These are phyloP conservation scores for Volucella zonaria DNA, from an alignment of 2,888 invertebrate genomes.

Conservation along the genomic window DNA sequence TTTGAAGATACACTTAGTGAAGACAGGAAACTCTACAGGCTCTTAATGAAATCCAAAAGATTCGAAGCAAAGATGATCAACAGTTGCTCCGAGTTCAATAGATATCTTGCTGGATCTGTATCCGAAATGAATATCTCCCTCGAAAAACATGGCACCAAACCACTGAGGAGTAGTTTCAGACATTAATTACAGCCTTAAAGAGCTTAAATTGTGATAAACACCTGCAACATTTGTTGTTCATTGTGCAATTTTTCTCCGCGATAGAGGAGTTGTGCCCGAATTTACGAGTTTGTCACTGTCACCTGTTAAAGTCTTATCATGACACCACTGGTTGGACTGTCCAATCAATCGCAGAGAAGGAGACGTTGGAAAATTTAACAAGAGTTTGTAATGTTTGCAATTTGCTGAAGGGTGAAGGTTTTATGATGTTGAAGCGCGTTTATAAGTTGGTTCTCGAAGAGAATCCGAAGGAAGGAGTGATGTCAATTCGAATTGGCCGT, in stretches of 20 bases:
- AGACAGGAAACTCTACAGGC: conserved; percentile 79
- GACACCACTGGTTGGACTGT: conserved; percentile 78
- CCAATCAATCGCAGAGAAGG: conserved; percentile 69
- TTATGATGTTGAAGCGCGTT: conserved; percentile 84
- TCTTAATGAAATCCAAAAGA: conserved; percentile 91
- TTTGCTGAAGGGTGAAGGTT: conserved; percentile 84
- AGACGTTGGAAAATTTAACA: conserved; percentile 84
- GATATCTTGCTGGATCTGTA: conserved; percentile 85
- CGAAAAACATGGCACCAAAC: conserved; percentile 79
- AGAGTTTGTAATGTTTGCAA: conserved; percentile 84
- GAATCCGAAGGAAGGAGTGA: conserved; percentile 80
- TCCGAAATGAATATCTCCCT: conserved; percentile 88
- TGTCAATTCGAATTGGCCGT: conserved; percentile 80
- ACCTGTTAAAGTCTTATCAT: conserved; percentile 83
- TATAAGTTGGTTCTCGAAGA: conserved; percentile 76
- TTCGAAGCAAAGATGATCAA: conserved; percentile 89
- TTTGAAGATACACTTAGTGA: conserved; percentile 81
- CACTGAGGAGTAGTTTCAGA: conserved; percentile 78
- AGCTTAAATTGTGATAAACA: conserved; percentile 74
- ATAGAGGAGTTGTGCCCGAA: conserved; percentile 88
- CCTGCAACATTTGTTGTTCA: conserved; percentile 82
- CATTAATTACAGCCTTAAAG: conserved; percentile 79
- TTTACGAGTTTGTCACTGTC: conserved; percentile 86
- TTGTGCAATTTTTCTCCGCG: conserved; percentile 89
- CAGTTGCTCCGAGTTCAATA: conserved; percentile 87